Base-by-base conservation (phyloP, 35 echinoderm and acorn worm genomes). In the Patiria miniata region DNA sequence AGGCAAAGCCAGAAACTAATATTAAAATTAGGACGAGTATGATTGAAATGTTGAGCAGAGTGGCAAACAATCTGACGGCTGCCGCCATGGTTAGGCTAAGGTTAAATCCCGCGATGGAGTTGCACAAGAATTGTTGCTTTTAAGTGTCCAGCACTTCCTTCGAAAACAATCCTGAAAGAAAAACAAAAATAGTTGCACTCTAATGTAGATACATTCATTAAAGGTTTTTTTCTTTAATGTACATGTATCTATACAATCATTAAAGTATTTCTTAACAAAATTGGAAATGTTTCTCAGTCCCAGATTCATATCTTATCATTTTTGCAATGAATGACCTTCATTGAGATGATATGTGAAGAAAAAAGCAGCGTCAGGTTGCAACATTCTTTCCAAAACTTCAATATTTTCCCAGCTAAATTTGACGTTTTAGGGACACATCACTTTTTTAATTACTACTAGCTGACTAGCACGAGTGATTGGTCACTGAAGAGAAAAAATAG, bases 1-100 rank as follows among this genome's bases (percentile, higher is more conserved):
- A 51, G n/a, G 82, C 82, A 37, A 84, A 58, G 32, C 82, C 82
- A 52, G 26, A 15, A 34, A 73, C n/a, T 73, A 73, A 34, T 12
- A 23, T 73, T 16, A 73, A 18, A 10, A 30, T 2, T 28, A 73
- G 29, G 19, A 26, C 28, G 26, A 73, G 34, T 4, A 30, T 10
- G 10, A 73, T 32, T 30, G 26, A 26, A 26, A 73, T 14, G 18
- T 28, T 1, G 30, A 73, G 7, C 7, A 34, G 65, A 23, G 65
- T 34, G 26, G 65, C 65, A 26, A 73, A 26, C 34, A 73, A 34
- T 73, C 65, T 22, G 65, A 73, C 65, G 14, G 65, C 65, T 32
- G 65, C 23, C 65, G 65, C 65, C 65, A 73, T 73, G 65, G 65
- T 73, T 73, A 15, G 21, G 26, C 57, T 16, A 23, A 26, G 26